A percentile compares a stretch with the other conserved stretches of the same genome.
Evolutionary conservation across 1,140 invertebrate species (phyloP).

Genomic region (Drosophila leontia): DNA sequence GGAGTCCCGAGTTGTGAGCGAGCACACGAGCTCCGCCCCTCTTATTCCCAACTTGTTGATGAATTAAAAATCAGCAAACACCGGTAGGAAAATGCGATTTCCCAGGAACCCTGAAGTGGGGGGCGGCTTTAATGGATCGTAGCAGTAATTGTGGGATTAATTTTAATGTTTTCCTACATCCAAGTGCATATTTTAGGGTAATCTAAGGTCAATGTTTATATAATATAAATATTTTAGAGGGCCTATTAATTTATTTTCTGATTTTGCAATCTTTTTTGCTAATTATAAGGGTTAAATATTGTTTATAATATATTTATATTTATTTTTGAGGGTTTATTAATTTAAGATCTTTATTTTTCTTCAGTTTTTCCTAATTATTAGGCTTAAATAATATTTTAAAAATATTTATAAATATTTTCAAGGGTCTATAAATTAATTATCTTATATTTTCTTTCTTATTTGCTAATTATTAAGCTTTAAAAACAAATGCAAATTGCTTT

Average conservation of each 20-base stretch:
- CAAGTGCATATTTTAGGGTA: not conserved
- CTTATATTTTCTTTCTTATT: not conserved
- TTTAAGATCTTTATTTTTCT: not conserved
- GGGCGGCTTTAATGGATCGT: conserved; percentile 40
- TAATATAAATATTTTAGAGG: not conserved
- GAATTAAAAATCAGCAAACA: conserved; percentile 74
- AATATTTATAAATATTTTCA: not conserved
- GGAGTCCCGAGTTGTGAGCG: conserved; percentile 5
- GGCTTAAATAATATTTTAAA: not conserved
- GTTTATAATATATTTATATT: no score
- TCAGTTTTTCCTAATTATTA: no score
- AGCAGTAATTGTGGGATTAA: conserved; percentile 45
- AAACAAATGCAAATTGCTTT: not conserved
- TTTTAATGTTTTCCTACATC: conserved; percentile 9
- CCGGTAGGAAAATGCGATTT: conserved; percentile 37
- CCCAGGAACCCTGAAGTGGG: conserved; percentile 12
- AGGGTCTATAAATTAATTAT: no score
- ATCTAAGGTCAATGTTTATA: not conserved
- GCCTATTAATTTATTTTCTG: not conserved
- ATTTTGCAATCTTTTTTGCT: no score
- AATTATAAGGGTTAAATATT: no score
- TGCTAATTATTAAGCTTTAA: not conserved
- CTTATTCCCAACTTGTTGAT: conserved; percentile 46
- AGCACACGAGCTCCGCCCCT: conserved; percentile 10
- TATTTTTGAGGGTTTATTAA: not conserved